These are phyloP conservation scores for Ophioninae sp. DNA, from an alignment of 2,888 invertebrate genomes.

Conservation along the genomic window DNA sequence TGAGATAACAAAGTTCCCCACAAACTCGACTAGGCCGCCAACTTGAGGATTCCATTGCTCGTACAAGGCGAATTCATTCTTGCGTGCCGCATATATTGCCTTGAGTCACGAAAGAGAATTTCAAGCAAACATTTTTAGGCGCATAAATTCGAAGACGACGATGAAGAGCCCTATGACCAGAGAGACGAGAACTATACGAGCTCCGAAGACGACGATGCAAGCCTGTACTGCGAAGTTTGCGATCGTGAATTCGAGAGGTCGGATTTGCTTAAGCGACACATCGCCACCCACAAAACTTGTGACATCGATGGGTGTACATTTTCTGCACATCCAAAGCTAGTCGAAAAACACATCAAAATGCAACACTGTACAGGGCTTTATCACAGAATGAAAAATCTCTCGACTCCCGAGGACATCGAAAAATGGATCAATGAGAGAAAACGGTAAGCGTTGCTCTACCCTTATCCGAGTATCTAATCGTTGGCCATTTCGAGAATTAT, in stretches of 20 bases:
- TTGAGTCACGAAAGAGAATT: constrained; percentile 58
- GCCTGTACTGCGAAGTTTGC: constrained; percentile 90
- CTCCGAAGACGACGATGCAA: constrained; percentile 67
- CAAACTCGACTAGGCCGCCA: constrained; percentile 15
- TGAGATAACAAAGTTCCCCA: background rate
- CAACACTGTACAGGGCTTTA: constrained; percentile 93
- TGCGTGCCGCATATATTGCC: constrained; percentile 34
- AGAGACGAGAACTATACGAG: constrained; percentile 70
- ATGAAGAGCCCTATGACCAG: constrained; percentile 68
- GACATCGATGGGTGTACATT: constrained; percentile 91
- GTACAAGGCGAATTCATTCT: constrained; percentile 10
- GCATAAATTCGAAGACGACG: constrained; percentile 68
- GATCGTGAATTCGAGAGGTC: constrained; percentile 87
- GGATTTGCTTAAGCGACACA: constrained; percentile 85
- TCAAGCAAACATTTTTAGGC: constrained; percentile 74
- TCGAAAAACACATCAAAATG: constrained; percentile 90
- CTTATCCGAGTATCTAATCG: background rate
- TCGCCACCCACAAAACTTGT: constrained; percentile 89
- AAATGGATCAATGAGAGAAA: constrained; percentile 93
- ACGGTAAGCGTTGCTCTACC: constrained; percentile 79
- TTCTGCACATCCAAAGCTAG: constrained; percentile 89
- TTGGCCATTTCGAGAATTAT: background rate
- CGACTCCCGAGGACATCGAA: constrained; percentile 90
- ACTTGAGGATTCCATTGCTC: constrained; percentile 30
- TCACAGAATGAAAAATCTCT: constrained; percentile 87